A percentile compares a stretch with the other conserved stretches of the same genome.
phyloP scores from a whole-genome alignment of 2,888 invertebrate species.

The Oligia strigilis region DNA sequence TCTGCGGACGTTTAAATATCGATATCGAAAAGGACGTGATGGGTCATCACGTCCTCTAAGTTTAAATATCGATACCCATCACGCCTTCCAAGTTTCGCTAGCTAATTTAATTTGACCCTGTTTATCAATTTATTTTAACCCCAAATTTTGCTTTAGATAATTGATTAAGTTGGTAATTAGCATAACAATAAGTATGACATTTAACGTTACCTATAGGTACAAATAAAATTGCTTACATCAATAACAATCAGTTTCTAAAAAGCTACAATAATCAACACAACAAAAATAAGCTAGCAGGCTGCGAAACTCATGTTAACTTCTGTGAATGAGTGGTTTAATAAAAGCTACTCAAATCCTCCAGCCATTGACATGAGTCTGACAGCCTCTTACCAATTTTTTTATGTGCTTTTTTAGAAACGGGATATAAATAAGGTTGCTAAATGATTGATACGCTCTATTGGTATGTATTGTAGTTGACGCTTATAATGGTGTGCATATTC shows the following conservation, averaged over 20 bases:
- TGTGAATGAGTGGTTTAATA: neutral
- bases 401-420: conserved; percentile 5
- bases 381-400: neutral
- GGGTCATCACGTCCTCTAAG: neutral
- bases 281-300: conserved; percentile 8
- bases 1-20: neutral
- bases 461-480: conserved; percentile 8
- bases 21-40: too few relatives aligned
- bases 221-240: conserved; percentile 20
- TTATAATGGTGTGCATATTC: conserved; percentile 15
- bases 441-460: conserved; percentile 15
- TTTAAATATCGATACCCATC: neutral
- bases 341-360: neutral
- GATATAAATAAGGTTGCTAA: conserved; percentile 13
- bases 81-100: neutral
- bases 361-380: too few relatives aligned
- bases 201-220: conserved; percentile 35
- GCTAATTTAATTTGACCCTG: neutral
- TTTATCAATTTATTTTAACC: conserved; percentile 41
- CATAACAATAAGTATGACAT: conserved; percentile 35
- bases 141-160: conserved; percentile 38
- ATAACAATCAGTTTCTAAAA: conserved; percentile 9
- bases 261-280: neutral
- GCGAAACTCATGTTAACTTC: neutral
- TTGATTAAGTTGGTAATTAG: conserved; percentile 39